These are phyloP conservation scores for Tonatia bakeri DNA, from an alignment of 2,113 vertebrate genomes.

Conservation along the genomic window DNA sequence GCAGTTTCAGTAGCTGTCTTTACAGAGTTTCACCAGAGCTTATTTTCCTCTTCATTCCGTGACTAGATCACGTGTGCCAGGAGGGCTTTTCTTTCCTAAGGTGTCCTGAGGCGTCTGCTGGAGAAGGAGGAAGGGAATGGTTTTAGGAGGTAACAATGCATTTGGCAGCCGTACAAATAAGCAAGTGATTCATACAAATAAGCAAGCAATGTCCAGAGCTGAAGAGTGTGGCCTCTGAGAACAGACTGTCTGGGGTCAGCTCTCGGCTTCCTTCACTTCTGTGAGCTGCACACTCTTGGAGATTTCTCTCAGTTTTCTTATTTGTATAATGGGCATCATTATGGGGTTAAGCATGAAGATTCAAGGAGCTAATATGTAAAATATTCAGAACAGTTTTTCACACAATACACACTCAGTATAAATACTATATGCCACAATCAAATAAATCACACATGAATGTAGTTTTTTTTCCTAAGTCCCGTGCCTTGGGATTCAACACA, in stretches of 20 bases:
- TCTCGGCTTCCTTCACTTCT: background rate
- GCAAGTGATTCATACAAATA: no score
- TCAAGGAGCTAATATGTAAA: background rate
- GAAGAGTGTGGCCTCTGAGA: background rate
- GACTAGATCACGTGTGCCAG: background rate
- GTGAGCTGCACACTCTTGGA: background rate
- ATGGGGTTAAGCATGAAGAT: background rate
- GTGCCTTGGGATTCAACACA: background rate
- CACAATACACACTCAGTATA: background rate
- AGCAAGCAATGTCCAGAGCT: background rate
- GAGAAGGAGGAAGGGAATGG: background rate
- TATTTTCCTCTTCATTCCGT: background rate
- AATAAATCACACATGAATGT: background rate
- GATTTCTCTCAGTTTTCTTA: background rate
- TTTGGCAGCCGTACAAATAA: background rate
- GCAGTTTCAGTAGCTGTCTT: background rate
- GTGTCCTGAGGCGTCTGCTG: background rate
- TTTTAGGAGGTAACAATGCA: background rate
- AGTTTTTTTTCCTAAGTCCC: background rate
- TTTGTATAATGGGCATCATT: background rate
- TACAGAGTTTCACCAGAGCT: background rate
- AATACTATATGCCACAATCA: background rate
- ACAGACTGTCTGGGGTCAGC: rapidly evolving
- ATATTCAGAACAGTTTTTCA: background rate
- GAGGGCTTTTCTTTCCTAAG: background rate